Evolutionary conservation across 2,888 invertebrate species (phyloP).

Genomic region (Melanophora roralis): DNA sequence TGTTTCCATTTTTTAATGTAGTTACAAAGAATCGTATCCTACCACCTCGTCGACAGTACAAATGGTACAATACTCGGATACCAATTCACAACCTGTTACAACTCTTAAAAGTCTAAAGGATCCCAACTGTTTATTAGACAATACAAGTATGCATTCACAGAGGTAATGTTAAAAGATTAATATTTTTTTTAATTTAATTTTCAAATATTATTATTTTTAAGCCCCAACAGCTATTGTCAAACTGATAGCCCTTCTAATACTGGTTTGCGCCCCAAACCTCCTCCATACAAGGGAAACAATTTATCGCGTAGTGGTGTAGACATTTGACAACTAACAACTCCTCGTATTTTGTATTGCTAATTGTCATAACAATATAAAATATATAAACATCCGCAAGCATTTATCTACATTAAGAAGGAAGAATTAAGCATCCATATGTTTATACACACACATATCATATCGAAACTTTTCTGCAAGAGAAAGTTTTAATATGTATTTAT

Average conservation of each 20-base stretch:
- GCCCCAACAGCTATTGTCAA: slow-evolving; percentile 80
- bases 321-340: slow-evolving; percentile 76
- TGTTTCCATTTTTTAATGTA: slow-evolving; percentile 15
- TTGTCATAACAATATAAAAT: too few species aligned
- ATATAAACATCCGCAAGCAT: too few species aligned
- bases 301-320: slow-evolving; percentile 72
- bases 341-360: slow-evolving; percentile 77
- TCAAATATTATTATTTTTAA: slow-evolving; percentile 65
- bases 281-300: slow-evolving; percentile 75
- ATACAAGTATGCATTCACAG: slow-evolving; percentile 75
- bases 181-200: neutral
- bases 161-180: slow-evolving; percentile 67
- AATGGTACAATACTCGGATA: slow-evolving; percentile 81
- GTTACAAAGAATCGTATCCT: slow-evolving; percentile 65
- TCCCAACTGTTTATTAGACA: slow-evolving; percentile 76
- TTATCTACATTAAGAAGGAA: too few species aligned
- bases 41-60: slow-evolving; percentile 79
- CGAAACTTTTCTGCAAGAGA: too few species aligned
- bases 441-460: too few species aligned
- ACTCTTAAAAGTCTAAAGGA: slow-evolving; percentile 81
- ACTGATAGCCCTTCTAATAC: slow-evolving; percentile 78
- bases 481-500: too few species aligned
- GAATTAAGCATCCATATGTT: too few species aligned
- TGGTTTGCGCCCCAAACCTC: slow-evolving; percentile 76
- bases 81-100: slow-evolving; percentile 79